Evolutionary conservation across 2,113 vertebrate species (phyloP).

Genomic region (Rhadina sibilatrix): DNA sequence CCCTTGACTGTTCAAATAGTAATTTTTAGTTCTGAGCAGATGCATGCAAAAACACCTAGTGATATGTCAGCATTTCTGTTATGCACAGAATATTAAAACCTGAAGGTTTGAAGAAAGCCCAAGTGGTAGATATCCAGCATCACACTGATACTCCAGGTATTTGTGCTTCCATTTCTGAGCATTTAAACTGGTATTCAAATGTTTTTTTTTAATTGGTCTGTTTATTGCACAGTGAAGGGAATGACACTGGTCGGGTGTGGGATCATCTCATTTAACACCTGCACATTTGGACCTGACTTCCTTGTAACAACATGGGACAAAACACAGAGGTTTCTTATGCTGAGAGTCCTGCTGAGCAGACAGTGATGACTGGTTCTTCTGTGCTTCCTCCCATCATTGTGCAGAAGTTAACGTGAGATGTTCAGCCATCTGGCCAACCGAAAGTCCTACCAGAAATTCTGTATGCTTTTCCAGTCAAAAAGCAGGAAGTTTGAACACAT

Average conservation of each 20-base stretch:
- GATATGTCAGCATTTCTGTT: not conserved
- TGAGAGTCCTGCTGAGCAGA: not conserved
- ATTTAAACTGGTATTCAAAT: not conserved
- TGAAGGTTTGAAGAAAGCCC: not conserved
- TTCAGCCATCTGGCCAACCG: not conserved
- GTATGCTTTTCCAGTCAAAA: not conserved
- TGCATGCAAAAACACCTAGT: not conserved
- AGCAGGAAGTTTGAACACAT: not conserved
- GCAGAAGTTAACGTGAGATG: not conserved
- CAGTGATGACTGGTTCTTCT: not conserved
- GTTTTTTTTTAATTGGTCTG: not conserved
- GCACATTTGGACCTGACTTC: not conserved
- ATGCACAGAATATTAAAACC: not conserved
- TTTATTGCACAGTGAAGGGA: not conserved
- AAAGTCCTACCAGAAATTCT: not conserved
- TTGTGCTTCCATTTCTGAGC: not conserved
- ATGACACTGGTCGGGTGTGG: not conserved
- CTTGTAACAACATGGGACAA: not conserved
- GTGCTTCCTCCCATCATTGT: not conserved
- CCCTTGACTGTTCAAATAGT: not conserved
- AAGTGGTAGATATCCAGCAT: not conserved
- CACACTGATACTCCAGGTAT: not conserved
- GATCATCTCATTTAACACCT: not conserved
- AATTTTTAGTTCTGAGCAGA: not conserved
- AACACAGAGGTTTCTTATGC: not conserved